Percentiles rank a stretch among this genome's conserved stretches.
Evolutionary conservation across 1,140 invertebrate species (phyloP).

Genomic region (Campoletis sonorensis): DNA sequence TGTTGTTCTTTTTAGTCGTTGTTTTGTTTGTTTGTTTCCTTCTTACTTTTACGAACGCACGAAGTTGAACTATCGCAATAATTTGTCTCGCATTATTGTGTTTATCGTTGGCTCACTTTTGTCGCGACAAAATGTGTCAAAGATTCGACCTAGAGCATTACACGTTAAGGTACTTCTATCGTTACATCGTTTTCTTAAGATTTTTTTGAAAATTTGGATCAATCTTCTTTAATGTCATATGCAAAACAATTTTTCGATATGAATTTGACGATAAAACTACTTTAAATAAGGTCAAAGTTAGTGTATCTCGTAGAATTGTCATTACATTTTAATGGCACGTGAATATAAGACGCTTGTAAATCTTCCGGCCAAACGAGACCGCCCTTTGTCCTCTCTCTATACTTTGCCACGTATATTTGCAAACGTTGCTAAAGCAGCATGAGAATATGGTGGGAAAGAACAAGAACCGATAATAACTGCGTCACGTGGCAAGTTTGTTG

Average conservation of each 20-base stretch:
- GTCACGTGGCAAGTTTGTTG: not conserved
- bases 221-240: no score
- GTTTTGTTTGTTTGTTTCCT: not conserved
- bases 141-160: not conserved
- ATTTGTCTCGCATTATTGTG: not conserved
- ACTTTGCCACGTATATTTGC: constrained; percentile 1
- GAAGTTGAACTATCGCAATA: not conserved
- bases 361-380: not conserved
- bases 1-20: no score
- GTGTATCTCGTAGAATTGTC: not conserved
- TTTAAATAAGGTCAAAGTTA: not conserved
- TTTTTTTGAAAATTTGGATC: no score
- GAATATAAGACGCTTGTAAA: not conserved
- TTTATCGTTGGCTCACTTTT: no score
- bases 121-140: not conserved
- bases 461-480: not conserved
- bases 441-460: not conserved
- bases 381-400: not conserved
- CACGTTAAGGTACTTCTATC: no score
- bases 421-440: not conserved
- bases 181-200: no score
- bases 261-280: no score
- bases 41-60: not conserved
- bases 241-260: no score
- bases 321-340: not conserved